Evolutionary conservation across 2,113 vertebrate genomes (phyloP).

Genomic region (Rhombomys opimus): DNA sequence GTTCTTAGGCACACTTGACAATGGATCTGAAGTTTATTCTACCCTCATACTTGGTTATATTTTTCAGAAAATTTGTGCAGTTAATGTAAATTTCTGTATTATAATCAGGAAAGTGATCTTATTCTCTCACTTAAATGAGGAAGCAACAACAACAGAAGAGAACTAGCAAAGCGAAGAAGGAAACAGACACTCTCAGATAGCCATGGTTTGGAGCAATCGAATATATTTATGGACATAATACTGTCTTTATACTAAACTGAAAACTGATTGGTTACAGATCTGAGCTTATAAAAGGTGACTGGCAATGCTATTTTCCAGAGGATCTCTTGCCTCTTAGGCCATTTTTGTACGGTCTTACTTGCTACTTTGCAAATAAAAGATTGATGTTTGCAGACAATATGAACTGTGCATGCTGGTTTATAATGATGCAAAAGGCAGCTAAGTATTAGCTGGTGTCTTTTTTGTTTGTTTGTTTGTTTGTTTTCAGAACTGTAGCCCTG

Average conservation of each 20-base stretch:
- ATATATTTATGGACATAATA: background rate
- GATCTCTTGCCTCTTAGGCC: background rate
- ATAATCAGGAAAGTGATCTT: background rate
- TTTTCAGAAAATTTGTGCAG: background rate
- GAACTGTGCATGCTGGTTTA: background rate
- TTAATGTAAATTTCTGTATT: background rate
- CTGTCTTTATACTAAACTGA: constrained; percentile 32
- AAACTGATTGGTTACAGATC: background rate
- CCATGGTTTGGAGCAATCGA: background rate
- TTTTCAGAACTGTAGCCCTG: constrained; percentile 25
- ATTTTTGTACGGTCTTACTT: background rate
- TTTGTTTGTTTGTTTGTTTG: too few relatives aligned
- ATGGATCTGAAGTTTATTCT: background rate
- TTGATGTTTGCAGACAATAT: background rate
- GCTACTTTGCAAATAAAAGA: background rate
- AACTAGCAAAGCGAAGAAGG: background rate
- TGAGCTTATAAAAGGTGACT: background rate
- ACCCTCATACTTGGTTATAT: background rate
- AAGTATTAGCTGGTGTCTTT: background rate
- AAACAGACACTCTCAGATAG: background rate
- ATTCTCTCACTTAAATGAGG: background rate
- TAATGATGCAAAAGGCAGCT: background rate
- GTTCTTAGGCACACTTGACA: background rate
- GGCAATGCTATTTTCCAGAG: background rate
- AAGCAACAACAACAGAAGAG: background rate